Base-by-base conservation (phyloP, 1,140 invertebrate species). In the Diploscapter pachys region DNA sequence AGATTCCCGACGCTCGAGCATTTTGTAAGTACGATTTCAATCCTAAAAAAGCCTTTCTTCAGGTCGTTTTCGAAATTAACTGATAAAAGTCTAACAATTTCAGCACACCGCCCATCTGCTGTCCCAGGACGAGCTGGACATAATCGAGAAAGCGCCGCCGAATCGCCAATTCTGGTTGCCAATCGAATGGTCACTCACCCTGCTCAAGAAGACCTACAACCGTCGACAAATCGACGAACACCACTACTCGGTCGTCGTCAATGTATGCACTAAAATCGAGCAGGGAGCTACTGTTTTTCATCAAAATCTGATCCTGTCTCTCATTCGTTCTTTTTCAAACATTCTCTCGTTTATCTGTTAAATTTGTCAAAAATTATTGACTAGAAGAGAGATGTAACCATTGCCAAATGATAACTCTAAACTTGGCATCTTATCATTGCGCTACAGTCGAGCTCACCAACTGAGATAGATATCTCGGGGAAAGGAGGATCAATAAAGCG, bases 101-200 rank as follows among this genome's bases (percentile, higher is more conserved):
- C 50, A 48, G 62, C 50, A 48, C 50, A 5, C 5, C 4, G 9
- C 31, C 4, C 4, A 6, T 13, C 13, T 73, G 66, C 3, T 73
- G 4, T 54, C 63, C 48, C 50, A 11, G 8, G n/a, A 73, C 4
- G 61, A 73, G 66, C 8, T 9, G 69, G 8, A 11, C 8, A 11
- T 5, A 5, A 13, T 71, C 55, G 50, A 68, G 50, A 50, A 65
- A 49, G 55, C 5, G 5, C 11, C 61, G 9, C 50, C 69, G 66
- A 61, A 75, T 61, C 69, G 63, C 48, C 62, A 49, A 8, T 51
- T 54, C 8, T 79, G 78, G 78, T 56, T 79, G 31, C 78, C 76
- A 9, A 71, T 79, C 13, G 76, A 74, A 67, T 78, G 78, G 78
- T 62, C 67, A n/a, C 52, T 76, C 13, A 55, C 62, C 9, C 49